phyloP scores from a whole-genome alignment of 2,797 vertebrate species.

The Urosaurus nigricauda region DNA sequence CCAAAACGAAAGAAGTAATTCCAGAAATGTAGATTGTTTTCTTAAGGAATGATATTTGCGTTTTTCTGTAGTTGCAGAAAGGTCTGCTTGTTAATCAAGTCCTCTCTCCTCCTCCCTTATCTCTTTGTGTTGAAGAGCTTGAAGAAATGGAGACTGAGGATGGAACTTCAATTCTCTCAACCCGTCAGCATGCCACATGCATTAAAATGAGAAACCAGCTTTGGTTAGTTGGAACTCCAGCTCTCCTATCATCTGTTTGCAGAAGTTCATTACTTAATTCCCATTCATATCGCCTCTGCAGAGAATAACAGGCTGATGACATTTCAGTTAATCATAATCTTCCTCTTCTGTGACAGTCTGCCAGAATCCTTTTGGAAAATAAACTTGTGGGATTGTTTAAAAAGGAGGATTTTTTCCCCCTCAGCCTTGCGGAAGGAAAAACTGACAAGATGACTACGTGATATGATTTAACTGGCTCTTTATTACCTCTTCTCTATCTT shows the following conservation, averaged over 20 bases:
- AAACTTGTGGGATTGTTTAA: constrained; percentile 51
- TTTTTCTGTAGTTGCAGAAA: constrained; percentile 28
- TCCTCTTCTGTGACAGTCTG: constrained; percentile 57
- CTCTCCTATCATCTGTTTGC: constrained; percentile 34
- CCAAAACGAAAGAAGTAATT: constrained; percentile 29
- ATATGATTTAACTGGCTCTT: constrained; percentile 44
- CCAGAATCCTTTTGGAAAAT: constrained; percentile 65
- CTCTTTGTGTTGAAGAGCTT: constrained; percentile 18
- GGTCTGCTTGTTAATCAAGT: constrained; percentile 40
- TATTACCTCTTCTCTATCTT: constrained; percentile 44
- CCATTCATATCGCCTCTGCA: constrained; percentile 55
- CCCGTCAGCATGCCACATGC: constrained; percentile 38
- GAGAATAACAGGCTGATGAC: constrained; percentile 65
- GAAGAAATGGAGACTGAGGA: constrained; percentile 33
- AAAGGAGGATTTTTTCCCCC: constrained; percentile 43
- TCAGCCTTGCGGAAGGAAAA: constrained; percentile 16
- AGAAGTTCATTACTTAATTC: constrained; percentile 70
- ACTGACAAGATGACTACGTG: constrained; percentile 3
- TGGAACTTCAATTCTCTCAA: constrained; percentile 31
- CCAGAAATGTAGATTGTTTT: constrained; percentile 31
- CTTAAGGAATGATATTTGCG: constrained; percentile 31
- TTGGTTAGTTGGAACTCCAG: constrained; percentile 48
- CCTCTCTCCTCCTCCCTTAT: background rate
- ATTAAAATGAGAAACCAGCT: constrained; percentile 60
- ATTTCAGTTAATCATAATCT: constrained; percentile 66